These are phyloP conservation scores for Myrmecophaga tridactyla DNA, from an alignment of 2,113 vertebrate genomes.

Conservation along the genomic window DNA sequence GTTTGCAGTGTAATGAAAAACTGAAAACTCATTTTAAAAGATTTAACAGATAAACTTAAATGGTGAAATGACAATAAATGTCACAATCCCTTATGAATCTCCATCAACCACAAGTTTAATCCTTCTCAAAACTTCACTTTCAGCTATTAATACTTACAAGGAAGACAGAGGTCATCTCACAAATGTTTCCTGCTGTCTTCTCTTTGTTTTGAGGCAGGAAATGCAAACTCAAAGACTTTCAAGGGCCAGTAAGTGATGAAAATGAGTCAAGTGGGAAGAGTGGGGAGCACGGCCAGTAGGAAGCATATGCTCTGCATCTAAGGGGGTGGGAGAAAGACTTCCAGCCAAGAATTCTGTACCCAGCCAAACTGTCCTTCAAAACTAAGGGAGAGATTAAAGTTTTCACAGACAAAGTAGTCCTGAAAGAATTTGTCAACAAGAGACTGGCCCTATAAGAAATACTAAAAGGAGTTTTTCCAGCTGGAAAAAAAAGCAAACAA, in stretches of 20 bases:
- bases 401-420: too few species aligned
- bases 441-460: too few species aligned
- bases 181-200: background rate
- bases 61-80: background rate
- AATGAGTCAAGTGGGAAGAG: background rate
- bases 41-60: background rate
- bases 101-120: background rate
- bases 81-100: background rate
- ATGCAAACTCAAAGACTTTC: background rate
- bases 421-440: too few species aligned
- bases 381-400: too few species aligned
- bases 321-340: background rate
- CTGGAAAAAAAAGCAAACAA: too few species aligned
- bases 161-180: background rate
- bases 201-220: background rate
- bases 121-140: background rate
- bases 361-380: too few species aligned
- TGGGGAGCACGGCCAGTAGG: background rate
- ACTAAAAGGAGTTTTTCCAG: too few species aligned
- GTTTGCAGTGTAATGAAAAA: background rate
- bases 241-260: background rate
- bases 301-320: background rate
- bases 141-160: background rate
- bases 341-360: too few species aligned
- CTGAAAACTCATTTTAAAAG: background rate